A percentile compares a stretch with the other conserved stretches of the same genome.
phyloP scores from a whole-genome alignment of 1,140 invertebrate genomes.

The Orius laevigatus region DNA sequence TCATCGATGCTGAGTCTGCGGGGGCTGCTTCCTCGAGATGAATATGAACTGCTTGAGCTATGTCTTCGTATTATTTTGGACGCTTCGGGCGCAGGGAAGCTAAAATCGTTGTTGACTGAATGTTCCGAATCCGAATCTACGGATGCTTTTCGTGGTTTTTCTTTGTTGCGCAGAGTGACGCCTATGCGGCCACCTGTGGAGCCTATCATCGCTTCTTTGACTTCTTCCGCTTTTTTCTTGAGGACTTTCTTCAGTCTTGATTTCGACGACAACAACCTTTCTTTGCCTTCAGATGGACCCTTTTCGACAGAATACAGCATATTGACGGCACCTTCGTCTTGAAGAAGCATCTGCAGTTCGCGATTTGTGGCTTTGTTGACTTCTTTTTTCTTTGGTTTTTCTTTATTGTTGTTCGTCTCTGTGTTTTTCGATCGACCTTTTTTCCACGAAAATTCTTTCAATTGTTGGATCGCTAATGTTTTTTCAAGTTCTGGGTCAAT shows the following conservation, averaged over 20 bases:
- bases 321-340: slow-evolving; percentile 72
- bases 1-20: slow-evolving; percentile 5
- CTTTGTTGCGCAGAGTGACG: slow-evolving; percentile 8
- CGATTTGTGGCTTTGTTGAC: slow-evolving; percentile 28
- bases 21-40: slow-evolving; percentile 44
- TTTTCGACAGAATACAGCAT: slow-evolving; percentile 61
- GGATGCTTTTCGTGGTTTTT: slow-evolving; percentile 17
- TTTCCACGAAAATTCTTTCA: slow-evolving; percentile 27
- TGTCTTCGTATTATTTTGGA: slow-evolving; percentile 58
- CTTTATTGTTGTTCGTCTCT: slow-evolving; percentile 12
- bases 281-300: slow-evolving; percentile 15
- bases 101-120: not conserved
- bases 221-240: slow-evolving; percentile 26
- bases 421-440: slow-evolving; percentile 17
- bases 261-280: slow-evolving; percentile 24
- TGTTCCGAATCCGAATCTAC: slow-evolving; percentile 21
- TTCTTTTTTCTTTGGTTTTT: slow-evolving; percentile 19
- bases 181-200: slow-evolving; percentile 1
- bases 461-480: slow-evolving; percentile 34
- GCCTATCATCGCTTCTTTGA: slow-evolving; percentile 37
- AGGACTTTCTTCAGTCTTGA: slow-evolving; percentile 23
- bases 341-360: slow-evolving; percentile 58
- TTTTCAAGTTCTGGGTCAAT: slow-evolving; percentile 30
- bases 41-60: slow-evolving; percentile 60
- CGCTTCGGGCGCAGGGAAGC: slow-evolving; percentile 38